phyloP scores from a whole-genome alignment of 2,888 invertebrate species.

The Cetonia aurata region DNA sequence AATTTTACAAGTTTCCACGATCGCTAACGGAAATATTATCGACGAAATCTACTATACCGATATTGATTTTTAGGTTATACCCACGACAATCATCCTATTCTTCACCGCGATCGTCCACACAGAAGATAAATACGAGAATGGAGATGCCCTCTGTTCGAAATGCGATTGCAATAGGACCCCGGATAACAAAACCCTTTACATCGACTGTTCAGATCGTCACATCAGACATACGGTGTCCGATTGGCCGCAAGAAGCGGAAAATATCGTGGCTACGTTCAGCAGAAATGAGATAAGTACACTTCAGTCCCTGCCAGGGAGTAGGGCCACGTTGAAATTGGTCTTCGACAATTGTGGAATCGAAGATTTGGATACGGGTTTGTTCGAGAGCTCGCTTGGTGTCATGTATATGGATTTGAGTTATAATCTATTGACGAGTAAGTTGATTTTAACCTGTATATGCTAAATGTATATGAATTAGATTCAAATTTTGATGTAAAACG shows the following conservation, averaged over 20 bases:
- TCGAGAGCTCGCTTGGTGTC: conserved; percentile 68
- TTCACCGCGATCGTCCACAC: conserved; percentile 68
- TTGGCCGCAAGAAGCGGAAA: conserved; percentile 61
- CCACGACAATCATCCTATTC: conserved; percentile 66
- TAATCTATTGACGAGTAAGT: conserved; percentile 70
- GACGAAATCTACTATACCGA: too few relatives aligned
- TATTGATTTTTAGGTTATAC: conserved; percentile 2
- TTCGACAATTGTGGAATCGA: conserved; percentile 70
- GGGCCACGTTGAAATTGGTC: conserved; percentile 68
- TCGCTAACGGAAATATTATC: too few relatives aligned
- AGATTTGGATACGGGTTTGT: conserved; percentile 69
- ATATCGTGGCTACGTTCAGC: conserved; percentile 70
- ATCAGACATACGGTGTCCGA: conserved; percentile 59
- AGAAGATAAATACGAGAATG: conserved; percentile 50
- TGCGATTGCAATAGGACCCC: conserved; percentile 39
- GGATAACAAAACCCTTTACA: conserved; percentile 53
- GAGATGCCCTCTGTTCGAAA: conserved; percentile 50
- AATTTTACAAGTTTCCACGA: too few relatives aligned
- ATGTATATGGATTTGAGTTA: conserved; percentile 72
- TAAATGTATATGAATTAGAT: too few relatives aligned
- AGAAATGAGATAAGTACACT: conserved; percentile 70
- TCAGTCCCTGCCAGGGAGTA: conserved; percentile 66
- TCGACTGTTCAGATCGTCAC: conserved; percentile 58
- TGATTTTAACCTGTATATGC: too few relatives aligned
- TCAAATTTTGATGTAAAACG: too few relatives aligned